Conservation (phyloP, 2,113 vertebrate species). For the Hippocampus comes region DNA sequence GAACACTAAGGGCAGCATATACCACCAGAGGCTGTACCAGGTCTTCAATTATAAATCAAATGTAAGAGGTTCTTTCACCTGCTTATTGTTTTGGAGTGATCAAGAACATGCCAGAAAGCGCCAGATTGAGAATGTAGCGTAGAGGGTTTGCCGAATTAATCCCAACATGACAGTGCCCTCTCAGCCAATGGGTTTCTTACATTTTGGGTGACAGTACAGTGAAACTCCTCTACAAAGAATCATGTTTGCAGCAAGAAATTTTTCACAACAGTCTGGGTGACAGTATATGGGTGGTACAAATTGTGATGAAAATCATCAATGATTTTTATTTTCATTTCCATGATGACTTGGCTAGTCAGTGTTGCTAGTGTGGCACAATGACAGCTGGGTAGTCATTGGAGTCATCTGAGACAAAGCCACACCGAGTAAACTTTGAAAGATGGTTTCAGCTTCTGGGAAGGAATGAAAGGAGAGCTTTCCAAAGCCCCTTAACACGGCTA, state of each 20-base stretch:
- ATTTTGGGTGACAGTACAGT: neutral
- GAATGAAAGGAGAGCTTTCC: too few species aligned
- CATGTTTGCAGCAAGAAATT: too few species aligned
- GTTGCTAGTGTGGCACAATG: neutral
- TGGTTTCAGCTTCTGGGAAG: too few species aligned
- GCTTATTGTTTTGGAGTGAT: neutral
- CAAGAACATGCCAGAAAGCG: neutral
- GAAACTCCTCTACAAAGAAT: too few species aligned
- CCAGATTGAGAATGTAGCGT: neutral
- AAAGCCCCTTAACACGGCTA: too few species aligned
- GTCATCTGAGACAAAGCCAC: neutral
- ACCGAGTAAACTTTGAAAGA: too few species aligned
- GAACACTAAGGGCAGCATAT: neutral
- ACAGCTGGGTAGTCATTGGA: neutral
- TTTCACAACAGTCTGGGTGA: too few species aligned
- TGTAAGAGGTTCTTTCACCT: neutral
- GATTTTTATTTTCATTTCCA: too few species aligned
- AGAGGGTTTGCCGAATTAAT: neutral
- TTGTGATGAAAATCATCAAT: neutral
- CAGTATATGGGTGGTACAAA: neutral
- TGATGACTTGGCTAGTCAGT: too few species aligned
- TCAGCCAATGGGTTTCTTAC: neutral
- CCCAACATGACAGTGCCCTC: neutral
- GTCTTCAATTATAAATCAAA: neutral
- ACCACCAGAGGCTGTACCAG: neutral